Evolutionary conservation across 1,140 invertebrate genomes (phyloP).

Genomic region (Hycleus cichorii): DNA sequence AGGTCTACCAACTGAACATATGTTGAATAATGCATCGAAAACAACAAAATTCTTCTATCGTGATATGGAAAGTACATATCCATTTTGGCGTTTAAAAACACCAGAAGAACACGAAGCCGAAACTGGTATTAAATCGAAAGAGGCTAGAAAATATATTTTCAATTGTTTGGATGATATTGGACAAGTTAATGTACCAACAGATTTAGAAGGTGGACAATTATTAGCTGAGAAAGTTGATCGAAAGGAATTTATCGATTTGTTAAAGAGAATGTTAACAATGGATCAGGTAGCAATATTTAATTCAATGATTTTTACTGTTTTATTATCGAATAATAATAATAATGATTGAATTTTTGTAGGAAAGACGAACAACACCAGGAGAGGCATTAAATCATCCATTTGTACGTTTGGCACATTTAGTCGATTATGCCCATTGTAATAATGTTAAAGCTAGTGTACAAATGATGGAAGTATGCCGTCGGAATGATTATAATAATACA

Average conservation of each 20-base stretch:
- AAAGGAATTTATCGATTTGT: conserved; percentile 91
- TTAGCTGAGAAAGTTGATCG: conserved; percentile 94
- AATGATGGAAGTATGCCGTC: conserved; percentile 85
- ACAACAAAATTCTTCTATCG: conserved; percentile 98
- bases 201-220: conserved; percentile 90
- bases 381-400: conserved; percentile 94
- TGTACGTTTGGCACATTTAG: conserved; percentile 84
- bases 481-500: conserved; percentile 55
- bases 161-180: conserved; percentile 99
- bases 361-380: conserved; percentile 87
- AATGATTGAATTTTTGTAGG: conserved; percentile 44
- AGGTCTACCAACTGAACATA: conserved; percentile 91
- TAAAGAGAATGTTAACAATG: conserved; percentile 96
- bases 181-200: conserved; percentile 94
- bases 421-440: conserved; percentile 94
- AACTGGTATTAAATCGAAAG: conserved; percentile 97
- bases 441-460: conserved; percentile 92
- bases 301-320: neutral
- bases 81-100: conserved; percentile 96
- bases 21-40: conserved; percentile 98
- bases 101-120: conserved; percentile 97
- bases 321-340: neutral
- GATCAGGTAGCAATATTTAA: conserved; percentile 76
- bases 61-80: conserved; percentile 92
- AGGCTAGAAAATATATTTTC: conserved; percentile 99